phyloP scores from a whole-genome alignment of 2,888 invertebrate genomes.

The Nudaria mundana region DNA sequence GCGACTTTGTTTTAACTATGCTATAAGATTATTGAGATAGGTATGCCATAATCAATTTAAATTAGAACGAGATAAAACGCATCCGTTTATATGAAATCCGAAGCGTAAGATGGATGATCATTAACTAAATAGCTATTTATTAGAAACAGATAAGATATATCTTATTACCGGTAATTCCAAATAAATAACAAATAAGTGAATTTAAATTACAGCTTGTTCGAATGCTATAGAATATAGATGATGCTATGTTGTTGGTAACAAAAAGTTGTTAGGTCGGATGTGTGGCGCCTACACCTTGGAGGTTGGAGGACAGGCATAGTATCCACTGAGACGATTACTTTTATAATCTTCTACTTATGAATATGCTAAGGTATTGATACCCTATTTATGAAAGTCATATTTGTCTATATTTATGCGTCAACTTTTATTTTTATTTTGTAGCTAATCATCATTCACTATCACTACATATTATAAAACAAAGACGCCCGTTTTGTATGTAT shows the following conservation, averaged over 20 bases:
- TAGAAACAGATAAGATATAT: conserved; percentile 21
- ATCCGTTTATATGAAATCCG: too few species aligned
- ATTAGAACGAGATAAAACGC: too few species aligned
- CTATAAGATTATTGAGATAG: background rate
- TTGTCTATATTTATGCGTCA: too few species aligned
- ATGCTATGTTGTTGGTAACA: conserved; percentile 23
- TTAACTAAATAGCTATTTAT: conserved; percentile 14
- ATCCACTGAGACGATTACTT: conserved; percentile 2
- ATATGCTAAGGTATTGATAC: background rate
- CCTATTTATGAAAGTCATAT: background rate
- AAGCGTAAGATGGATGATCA: conserved; percentile 10
- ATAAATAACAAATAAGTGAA: conserved; percentile 27
- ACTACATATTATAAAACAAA: too few species aligned
- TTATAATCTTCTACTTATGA: background rate
- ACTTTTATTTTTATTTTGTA: too few species aligned
- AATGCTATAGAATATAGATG: conserved; percentile 26
- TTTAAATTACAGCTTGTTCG: conserved; percentile 29
- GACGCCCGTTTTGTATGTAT: too few species aligned
- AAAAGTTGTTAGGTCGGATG: conserved; percentile 25
- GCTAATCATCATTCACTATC: too few species aligned
- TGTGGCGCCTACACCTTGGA: conserved; percentile 26
- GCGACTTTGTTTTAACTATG: background rate
- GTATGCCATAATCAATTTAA: too few species aligned
- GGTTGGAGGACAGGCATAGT: conserved; percentile 22
- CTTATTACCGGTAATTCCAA: conserved; percentile 16